Percentiles rank a stretch among this genome's conserved stretches.
Conservation (phyloP, 2,113 vertebrate genomes). For the zebrafish (Danio rerio) region GRCz12tu NC_133196.1:7702001-7702500, state of each 20-base stretch:
- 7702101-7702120: no score
- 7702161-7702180: no score
- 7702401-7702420: conserved; percentile 4
- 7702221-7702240: no score
- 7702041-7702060: no score
- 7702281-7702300: not conserved
- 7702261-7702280: not conserved
- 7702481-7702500: not conserved
- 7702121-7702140: no score
- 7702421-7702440: not conserved
- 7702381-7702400: not conserved
- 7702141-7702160: no score
- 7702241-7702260: not conserved
- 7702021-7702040: no score
- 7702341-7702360: not conserved
- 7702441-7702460: not conserved
- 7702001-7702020: no score
- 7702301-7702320: not conserved
- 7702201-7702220: no score
- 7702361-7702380: not conserved
- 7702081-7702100: no score
- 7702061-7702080: no score
- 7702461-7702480: not conserved
- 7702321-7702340: not conserved
- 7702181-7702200: no score